phyloP scores from a whole-genome alignment of 1,140 invertebrate species.

The Zaprionus ghesquierei region DNA sequence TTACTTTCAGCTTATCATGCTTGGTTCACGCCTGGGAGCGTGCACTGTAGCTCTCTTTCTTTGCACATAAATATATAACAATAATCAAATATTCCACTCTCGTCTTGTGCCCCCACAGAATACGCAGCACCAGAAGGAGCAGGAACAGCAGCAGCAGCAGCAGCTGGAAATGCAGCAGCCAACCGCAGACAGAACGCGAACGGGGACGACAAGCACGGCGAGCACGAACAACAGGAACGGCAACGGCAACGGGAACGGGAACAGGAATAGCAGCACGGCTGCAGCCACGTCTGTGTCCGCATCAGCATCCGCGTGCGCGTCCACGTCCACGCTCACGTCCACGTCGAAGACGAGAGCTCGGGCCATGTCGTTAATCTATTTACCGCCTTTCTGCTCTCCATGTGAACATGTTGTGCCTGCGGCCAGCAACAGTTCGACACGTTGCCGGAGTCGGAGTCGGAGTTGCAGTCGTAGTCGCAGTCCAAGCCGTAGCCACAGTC shows the following conservation, averaged over 20 bases:
- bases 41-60: neutral
- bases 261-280: slow-evolving; percentile 25
- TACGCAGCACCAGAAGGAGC: slow-evolving; percentile 34
- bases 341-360: slow-evolving; percentile 69
- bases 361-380: slow-evolving; percentile 82
- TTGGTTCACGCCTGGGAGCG: neutral
- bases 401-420: slow-evolving; percentile 76
- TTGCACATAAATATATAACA: slow-evolving; percentile 36
- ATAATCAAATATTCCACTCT: slow-evolving; percentile 79
- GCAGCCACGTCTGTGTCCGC: slow-evolving; percentile 13
- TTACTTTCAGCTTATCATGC: neutral
- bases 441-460: neutral
- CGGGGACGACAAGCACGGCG: slow-evolving; percentile 3
- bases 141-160: slow-evolving; percentile 24
- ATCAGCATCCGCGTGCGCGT: slow-evolving; percentile 22
- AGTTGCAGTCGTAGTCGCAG: neutral
- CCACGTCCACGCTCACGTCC: slow-evolving; percentile 44
- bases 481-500: neutral
- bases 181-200: slow-evolving; percentile 40
- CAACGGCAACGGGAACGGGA: slow-evolving; percentile 4
- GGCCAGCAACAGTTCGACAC: slow-evolving; percentile 14
- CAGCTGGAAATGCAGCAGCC: slow-evolving; percentile 42
- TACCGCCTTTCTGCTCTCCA: slow-evolving; percentile 80
- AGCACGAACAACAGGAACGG: neutral
- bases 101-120: slow-evolving; percentile 64